Conservation (phyloP, 2,888 invertebrate species). For the Cephus pulcher region DNA sequence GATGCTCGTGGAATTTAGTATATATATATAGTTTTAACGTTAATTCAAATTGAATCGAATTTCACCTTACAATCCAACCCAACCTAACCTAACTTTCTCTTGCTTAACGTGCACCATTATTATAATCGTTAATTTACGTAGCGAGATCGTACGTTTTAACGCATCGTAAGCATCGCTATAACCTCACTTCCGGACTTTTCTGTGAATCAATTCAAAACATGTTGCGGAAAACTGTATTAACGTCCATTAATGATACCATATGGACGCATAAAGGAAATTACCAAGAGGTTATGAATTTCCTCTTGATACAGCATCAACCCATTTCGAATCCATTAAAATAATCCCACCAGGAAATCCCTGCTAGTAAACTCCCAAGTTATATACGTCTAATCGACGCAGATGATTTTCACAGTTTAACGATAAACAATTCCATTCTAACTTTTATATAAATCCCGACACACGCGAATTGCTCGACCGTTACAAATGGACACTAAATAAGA, state of each 20-base stretch:
- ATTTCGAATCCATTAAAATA: background rate
- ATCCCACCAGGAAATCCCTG: background rate
- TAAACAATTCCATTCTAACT: constrained; percentile 43
- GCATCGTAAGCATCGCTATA: background rate
- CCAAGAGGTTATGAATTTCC: background rate
- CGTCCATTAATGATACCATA: background rate
- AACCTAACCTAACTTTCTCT: background rate
- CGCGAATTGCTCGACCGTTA: constrained; percentile 24
- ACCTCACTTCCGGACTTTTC: background rate
- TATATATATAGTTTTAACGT: background rate
- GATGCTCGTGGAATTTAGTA: background rate
- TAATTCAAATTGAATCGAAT: background rate
- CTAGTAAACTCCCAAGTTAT: background rate
- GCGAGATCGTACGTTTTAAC: background rate
- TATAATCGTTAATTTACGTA: background rate
- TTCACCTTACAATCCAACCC: background rate
- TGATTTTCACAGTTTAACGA: constrained; percentile 31
- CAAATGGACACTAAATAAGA: background rate
- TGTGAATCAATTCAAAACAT: background rate
- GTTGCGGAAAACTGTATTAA: background rate
- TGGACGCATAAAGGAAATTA: background rate
- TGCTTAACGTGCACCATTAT: background rate
- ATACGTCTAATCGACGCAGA: background rate
- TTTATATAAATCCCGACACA: constrained; percentile 35
- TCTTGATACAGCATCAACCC: background rate